phyloP scores from a whole-genome alignment of 2,113 vertebrate species.

The Polypterus bichir region DNA sequence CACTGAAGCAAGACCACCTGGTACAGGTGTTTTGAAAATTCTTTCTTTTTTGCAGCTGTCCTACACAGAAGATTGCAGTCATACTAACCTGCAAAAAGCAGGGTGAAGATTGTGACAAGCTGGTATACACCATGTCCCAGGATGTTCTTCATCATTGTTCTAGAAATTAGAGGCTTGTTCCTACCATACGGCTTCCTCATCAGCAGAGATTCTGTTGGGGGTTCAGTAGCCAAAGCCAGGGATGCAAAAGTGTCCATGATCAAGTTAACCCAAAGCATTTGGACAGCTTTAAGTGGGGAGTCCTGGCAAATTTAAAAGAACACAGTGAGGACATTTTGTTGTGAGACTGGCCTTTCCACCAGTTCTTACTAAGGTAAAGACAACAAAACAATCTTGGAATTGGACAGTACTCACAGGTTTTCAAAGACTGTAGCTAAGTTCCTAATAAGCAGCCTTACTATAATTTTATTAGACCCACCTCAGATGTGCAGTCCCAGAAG shows the following conservation, averaged over 20 bases:
- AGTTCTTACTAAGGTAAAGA: no score
- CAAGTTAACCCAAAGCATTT: constrained; percentile 96
- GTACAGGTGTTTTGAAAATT: no score
- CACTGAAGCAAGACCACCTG: no score
- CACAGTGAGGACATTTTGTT: neutral
- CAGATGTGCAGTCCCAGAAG: no score
- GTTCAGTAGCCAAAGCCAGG: constrained; percentile 83
- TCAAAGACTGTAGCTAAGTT: no score
- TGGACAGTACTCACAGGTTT: no score
- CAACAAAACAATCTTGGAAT: no score
- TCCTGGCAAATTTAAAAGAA: constrained; percentile 46
- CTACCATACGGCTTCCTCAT: constrained; percentile 81
- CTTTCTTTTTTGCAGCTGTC: neutral
- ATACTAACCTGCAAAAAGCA: constrained; percentile 77
- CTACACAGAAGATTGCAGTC: neutral
- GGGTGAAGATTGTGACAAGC: constrained; percentile 82
- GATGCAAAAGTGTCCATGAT: constrained; percentile 97
- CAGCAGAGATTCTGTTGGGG: constrained; percentile 77
- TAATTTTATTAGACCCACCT: no score
- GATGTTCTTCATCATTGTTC: constrained; percentile 97
- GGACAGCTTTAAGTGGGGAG: constrained; percentile 88
- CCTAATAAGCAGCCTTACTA: no score
- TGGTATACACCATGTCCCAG: constrained; percentile 85
- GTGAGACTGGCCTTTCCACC: no score
- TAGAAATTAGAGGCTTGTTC: constrained; percentile 90